Base-by-base conservation (phyloP, 1,140 invertebrate species). In the Rhynchophorus ferrugineus region DNA sequence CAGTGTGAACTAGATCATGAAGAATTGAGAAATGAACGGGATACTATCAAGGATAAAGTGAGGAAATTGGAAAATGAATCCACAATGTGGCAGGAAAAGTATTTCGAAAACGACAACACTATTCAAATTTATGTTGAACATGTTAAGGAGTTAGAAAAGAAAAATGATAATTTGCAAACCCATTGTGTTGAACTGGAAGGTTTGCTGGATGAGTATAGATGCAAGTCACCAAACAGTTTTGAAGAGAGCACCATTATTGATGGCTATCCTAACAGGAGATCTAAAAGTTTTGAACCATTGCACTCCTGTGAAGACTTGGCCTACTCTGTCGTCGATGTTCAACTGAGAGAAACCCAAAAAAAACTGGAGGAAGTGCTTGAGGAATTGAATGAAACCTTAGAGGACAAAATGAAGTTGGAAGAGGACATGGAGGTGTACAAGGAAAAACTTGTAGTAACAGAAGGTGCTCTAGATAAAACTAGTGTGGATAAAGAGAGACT, bases 271-370 rank as follows among this genome's bases (percentile, higher is more conserved):
- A 49, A 47, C 48, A 13, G 53, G 36, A 29, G 43, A 42, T 56
- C 49, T 1, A 50, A 21, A 45, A 45, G 33, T 37, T 54, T 51
- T 13, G 47, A 49, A 19, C 44, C 45, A 11, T n/a, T 38, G 18
- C 39, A 44, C 2, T 43, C 34, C 13, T 9, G 8, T 6, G 59
- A 61, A 44, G 55, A 66, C 57, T 44, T 67, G 6, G 67, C 65
- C 6, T 42, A 57, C 34, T 46, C 61, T 6, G 65, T 69, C 14
- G 56, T 69, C n/a, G 67, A 69, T 42, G 50, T 68, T 9, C 65
- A 69, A 48, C 46, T 69, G 13, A 61, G 53, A 54, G 67, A 69
- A 35, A 47, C 54, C 6, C 62, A 61, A 43, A 59, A 52, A 24
- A 58, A 65, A 50, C 21, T 51, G 1, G 43, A 37, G 7, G 17